Base-by-base conservation (phyloP, 30 jellyfish, hydroid and myxozoan species). In the Hydractinia symbiolongicarpus region DNA sequence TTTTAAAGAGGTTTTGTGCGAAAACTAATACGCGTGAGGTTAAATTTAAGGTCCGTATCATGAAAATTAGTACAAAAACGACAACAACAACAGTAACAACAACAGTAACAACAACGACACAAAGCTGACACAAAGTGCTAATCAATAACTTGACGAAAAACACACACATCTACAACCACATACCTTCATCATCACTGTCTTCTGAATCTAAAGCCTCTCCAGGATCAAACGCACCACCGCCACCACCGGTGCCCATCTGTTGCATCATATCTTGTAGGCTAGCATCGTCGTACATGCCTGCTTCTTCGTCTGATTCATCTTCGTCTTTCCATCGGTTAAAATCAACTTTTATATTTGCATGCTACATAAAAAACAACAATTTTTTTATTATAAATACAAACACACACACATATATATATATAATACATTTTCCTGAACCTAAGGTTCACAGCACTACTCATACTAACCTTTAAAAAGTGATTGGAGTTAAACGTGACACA, bases 251-350 rank as follows among this genome's bases (percentile, higher is more conserved):
- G 21, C 96, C 96, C 96, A 89, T 89, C 56, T 77, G 88, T 82
- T 84, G 83, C 96, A 89, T 89, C 96, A 89, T 84, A 75, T 85
- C 95, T 85, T 84, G 95, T n/a, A 90, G 77, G 68, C 73, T 85
- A 7, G 88, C 91, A 66, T 89, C 95, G 73, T 84, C 82, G 76
- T 58, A 15, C 14, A 10, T 21, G 10, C 85, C 76, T 11, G 67
- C 67, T 14, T 82, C 97, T 8, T 90, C 97, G 74, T 84, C 97
- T 6, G 94, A 79, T 55, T 90, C 97, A 77, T 90, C 97, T 55
- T 90, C 97, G 69, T 90, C 97, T 61, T 85, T 90, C 97, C 97
- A 90, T 40, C 97, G 68, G 86, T 75, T 86, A 83, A 90, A 90
- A 64, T 90, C 97, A 11, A 90, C 74, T 77, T 90, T 90, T 73